Evolutionary conservation across 2,797 vertebrate genomes (phyloP).

Genomic region (Dendrocincla tyrannina): DNA sequence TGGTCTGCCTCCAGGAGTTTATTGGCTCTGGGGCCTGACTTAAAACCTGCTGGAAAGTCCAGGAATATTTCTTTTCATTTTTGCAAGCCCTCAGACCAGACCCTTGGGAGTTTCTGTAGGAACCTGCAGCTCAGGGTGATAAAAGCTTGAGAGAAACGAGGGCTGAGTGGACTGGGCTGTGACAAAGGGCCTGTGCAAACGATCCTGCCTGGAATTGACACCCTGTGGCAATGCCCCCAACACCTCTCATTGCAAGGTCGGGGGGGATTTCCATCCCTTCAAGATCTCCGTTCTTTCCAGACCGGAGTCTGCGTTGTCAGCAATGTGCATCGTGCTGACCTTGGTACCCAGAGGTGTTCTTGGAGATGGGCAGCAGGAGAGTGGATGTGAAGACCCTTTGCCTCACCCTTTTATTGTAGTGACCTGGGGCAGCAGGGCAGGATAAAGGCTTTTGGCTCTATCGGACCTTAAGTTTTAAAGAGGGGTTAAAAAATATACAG

Average conservation of each 20-base stretch:
- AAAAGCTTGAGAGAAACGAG: background rate
- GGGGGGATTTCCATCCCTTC: background rate
- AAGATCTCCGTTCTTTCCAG: background rate
- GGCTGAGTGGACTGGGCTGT: background rate
- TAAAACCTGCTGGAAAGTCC: background rate
- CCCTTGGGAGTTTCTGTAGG: fast-evolving
- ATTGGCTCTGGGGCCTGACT: background rate
- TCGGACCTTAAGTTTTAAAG: background rate
- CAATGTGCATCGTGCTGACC: fast-evolving
- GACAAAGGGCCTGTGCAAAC: fast-evolving
- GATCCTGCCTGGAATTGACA: fast-evolving
- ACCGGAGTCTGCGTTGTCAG: background rate
- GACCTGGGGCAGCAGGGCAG: background rate
- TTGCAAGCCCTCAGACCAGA: background rate
- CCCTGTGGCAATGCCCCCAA: fast-evolving
- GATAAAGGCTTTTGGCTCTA: background rate
- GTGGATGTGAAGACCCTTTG: background rate
- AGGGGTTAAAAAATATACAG: fast-evolving
- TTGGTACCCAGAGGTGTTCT: background rate
- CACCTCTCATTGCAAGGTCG: background rate
- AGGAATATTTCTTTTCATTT: background rate
- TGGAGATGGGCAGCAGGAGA: no score
- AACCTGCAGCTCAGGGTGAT: background rate
- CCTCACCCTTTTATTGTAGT: background rate
- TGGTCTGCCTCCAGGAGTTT: fast-evolving